Base-by-base conservation (phyloP, 2,113 vertebrate species). In the Synchiropus splendidus region DNA sequence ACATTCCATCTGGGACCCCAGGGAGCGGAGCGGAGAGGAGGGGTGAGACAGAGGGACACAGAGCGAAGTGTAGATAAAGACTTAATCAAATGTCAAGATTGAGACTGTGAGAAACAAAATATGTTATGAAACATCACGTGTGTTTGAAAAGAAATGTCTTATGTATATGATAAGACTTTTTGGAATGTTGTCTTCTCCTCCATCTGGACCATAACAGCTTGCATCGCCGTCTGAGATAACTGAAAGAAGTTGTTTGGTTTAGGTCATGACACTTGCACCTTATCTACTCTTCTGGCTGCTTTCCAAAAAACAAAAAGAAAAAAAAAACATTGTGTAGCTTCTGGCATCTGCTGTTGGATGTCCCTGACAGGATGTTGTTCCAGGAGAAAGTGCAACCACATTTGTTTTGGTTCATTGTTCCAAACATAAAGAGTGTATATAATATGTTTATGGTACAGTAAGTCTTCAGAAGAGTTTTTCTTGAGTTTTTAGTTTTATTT, bases 1-100 rank as follows among this genome's bases (percentile, higher is more conserved):
- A 51, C 50, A 61, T 81, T 82, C 67, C 66, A 62, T 47, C 38
- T 61, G 40, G 54, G 64, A 64, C 57, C 67, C 45, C 54, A 52
- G 70, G 59, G 48, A 42, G 12, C 8, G 33, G 40, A 34, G 11
- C 17, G 47, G n/a, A 32, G 18, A 1, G 42, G n/a, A 21, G 16
- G 18, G 44, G 21, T 53, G 42, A 36, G 39, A 37, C 47, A 42
- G 16, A 57, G 15, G 27, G 36, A 21, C n/a, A 27, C 21, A 4
- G 21, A 27, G 21, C 21, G 8, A 4, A 27, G 4, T 27, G 21
- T 27, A 27, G 21, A 27, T 27, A 27, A 27, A 27, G 21, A 27
- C 21, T 8, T 27, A 27, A 27, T 27, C 31, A 42, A 45, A 39
- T 16, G 36, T 54, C 31, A 1, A 1, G 42, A 49, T 53, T 30